Evolutionary conservation across 2,113 vertebrate species (phyloP).

Genomic region (Bufo gargarizans): DNA sequence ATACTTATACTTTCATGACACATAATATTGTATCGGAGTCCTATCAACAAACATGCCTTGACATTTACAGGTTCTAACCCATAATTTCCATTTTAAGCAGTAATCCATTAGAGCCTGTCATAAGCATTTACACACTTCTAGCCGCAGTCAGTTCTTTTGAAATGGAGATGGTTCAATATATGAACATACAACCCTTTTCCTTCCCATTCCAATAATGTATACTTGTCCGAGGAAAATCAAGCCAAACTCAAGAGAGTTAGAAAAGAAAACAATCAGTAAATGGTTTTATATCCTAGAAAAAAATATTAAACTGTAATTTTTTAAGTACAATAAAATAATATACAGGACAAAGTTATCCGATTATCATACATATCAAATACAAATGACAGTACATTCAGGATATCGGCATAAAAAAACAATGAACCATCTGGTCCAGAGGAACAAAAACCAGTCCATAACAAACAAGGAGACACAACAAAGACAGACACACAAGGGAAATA

Average conservation of each 20-base stretch:
- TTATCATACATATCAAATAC: no score
- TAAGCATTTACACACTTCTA: background rate
- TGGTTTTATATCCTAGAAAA: no score
- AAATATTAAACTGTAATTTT: no score
- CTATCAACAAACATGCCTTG: background rate
- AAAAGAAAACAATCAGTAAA: no score
- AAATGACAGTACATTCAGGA: no score
- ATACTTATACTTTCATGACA: slow-evolving; percentile 20
- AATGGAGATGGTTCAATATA: background rate
- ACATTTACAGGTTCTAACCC: background rate
- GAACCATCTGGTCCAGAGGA: no score
- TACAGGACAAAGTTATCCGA: no score
- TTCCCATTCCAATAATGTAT: background rate
- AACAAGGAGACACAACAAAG: no score
- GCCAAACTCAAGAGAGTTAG: background rate
- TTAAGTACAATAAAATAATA: no score
- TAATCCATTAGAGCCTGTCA: background rate
- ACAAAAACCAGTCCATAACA: no score
- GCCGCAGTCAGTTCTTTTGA: background rate
- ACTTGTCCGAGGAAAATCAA: background rate
- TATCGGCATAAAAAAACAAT: no score
- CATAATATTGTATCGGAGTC: background rate
- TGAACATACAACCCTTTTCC: background rate
- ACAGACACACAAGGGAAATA: no score
- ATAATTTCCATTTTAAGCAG: background rate